These are phyloP conservation scores for Tortrix viridana DNA, from an alignment of 2,888 invertebrate species.

Conservation along the genomic window DNA sequence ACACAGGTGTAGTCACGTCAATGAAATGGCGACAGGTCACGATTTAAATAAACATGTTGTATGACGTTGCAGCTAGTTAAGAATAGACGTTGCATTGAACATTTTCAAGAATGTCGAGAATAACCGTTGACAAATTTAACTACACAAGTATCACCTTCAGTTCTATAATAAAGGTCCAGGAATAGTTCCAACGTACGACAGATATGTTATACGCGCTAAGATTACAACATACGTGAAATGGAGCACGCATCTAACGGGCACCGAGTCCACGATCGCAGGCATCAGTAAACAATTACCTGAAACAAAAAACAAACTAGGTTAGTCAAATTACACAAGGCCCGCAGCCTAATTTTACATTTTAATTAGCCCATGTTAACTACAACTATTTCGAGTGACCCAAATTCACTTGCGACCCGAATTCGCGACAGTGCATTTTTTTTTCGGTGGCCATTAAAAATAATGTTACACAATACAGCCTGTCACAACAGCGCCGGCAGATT, in stretches of 20 bases:
- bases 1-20: conserved; percentile 12
- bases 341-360: conserved; percentile 48
- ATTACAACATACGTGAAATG: conserved; percentile 26
- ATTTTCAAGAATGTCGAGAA: conserved; percentile 66
- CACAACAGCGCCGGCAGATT: conserved; percentile 66
- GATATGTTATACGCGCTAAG: conserved; percentile 64
- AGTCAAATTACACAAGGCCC: conserved; percentile 31
- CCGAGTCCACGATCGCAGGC: neutral
- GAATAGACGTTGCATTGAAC: conserved; percentile 69
- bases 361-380: conserved; percentile 78
- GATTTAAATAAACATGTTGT: conserved; percentile 25
- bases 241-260: conserved; percentile 37
- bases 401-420: conserved; percentile 74
- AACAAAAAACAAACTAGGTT: conserved; percentile 55
- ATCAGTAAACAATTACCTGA: conserved; percentile 61
- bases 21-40: conserved; percentile 24
- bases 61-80: conserved; percentile 40
- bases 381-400: conserved; percentile 78
- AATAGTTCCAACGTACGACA: conserved; percentile 66
- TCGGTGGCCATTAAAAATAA: conserved; percentile 67
- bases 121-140: conserved; percentile 75
- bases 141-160: conserved; percentile 76
- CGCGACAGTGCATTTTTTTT: conserved; percentile 70
- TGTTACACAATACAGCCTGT: conserved; percentile 73
- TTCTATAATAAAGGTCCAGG: conserved; percentile 68